Evolutionary conservation across 1,140 invertebrate genomes (phyloP), one percentile per base, ranked within the genome.

Genomic region (Proales similis): DNA sequence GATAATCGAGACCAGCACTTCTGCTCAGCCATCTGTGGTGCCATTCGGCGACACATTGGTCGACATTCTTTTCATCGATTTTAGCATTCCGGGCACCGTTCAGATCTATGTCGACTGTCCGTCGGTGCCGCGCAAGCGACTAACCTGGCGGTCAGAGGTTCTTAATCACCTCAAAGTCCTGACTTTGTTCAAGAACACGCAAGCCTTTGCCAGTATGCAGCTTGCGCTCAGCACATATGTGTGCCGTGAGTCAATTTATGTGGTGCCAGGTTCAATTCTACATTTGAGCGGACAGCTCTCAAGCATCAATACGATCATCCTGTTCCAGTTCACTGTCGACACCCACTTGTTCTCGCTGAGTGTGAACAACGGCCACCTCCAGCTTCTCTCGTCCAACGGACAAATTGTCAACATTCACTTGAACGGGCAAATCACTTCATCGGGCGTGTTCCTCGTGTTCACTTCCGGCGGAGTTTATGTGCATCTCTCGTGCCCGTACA

Each of bases 61-160:
- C n/a, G n/a, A n/a, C n/a, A n/a, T n/a, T n/a, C n/a, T n/a, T n/a
- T n/a, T n/a, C n/a, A n/a, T n/a, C n/a, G n/a, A n/a, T n/a, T n/a
- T n/a, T n/a, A n/a, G n/a, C n/a, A n/a, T n/a, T n/a, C 14, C 27
- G 19, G 36, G 20, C 12, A 39, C 39, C 27, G 30, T 57, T 39
- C 14, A 57, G 7, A 57, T 57, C 20, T 57, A 19, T 39, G 9
- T 57, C 14, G 51, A 39, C 30, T 57, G 51, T 39, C 51, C 51
- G 30, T 29, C 19, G 30, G 39, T 39, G 11, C 39, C 27, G 14
- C 14, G 20, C 27, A 14, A 17, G 12, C 39, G 32, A 57, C 9
- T 57, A 1, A 9, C 11, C 17, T 39, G 32, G 51, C 26, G 3
- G 11, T 51, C 48, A 26, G 9, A 33, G 2, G 26, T 7, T 5